Base-by-base conservation (phyloP, 1,140 invertebrate species). In the Eciton burchellii region DNA sequence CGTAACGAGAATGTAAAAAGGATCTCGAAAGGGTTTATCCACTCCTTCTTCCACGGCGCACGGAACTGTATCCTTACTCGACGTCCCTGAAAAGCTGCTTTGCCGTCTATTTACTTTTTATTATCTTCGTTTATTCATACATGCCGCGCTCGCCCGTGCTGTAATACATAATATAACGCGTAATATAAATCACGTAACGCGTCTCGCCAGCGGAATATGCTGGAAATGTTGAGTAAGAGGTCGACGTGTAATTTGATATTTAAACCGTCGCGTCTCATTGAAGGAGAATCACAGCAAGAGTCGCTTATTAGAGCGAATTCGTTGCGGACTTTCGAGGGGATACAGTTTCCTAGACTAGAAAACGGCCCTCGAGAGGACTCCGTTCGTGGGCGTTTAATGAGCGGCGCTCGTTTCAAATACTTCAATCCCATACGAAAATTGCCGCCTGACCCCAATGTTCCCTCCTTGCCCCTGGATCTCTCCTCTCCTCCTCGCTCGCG, bases 361-460 rank as follows among this genome's bases (percentile, higher is more conserved):
- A 19, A 19, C 1, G 29, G 35, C 47, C 56, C 59, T 71, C n/a
- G 35, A 43, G 56, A 52, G 49, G 56, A 35, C n/a, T n/a, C 56
- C 21, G 74, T 14, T 81, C 77, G 68, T 43, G 77, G 68, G 41
- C 71, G 65, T 77, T 82, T 57, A 84, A 84, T 49, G 66, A 47
- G 21, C 59, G 47, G 29, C 14, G 60, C 73, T 72, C 82, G 60
- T 68, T n/a, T n/a, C 45, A 82, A 82, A 82, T 82, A 66, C 82
- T 84, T 81, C 43, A 84, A 84, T 84, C 82, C 79, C 45, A 19
- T 35, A 56, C 59, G 82, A 84, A 81, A 85, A 84, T 84, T 84
- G 54, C 84, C n/a, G 73, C 35, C 63, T 70, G 82, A 85, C 82
- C 71, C 3, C 82, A 47, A 77, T 85, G 65, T 21, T 29, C n/a